phyloP scores from a whole-genome alignment of 2,113 vertebrate genomes.

The Ptyas mucosa region DNA sequence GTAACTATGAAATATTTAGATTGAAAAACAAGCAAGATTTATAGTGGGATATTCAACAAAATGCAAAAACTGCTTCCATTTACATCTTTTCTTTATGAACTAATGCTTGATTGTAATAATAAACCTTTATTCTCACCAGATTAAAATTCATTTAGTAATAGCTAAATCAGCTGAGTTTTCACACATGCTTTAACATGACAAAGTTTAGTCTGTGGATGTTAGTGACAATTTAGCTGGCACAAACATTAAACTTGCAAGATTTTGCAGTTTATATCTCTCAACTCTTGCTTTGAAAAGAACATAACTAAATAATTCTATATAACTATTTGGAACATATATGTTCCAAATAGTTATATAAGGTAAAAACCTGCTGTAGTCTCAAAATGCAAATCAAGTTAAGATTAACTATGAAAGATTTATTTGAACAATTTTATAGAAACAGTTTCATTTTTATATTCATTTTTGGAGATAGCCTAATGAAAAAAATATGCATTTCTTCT shows the following conservation, averaged over 20 bases:
- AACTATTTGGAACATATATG: conserved; percentile 5
- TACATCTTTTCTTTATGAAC: not conserved
- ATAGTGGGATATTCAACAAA: not conserved
- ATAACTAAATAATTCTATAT: not conserved
- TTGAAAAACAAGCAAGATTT: not conserved
- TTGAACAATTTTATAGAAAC: conserved; percentile 34
- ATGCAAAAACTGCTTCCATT: not conserved
- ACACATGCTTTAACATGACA: conserved; percentile 13
- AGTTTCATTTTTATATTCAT: conserved; percentile 21
- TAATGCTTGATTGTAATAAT: not conserved
- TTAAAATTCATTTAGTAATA: not conserved
- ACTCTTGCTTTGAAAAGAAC: conserved; percentile 47
- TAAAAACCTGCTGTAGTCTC: conserved; percentile 12
- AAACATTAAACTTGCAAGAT: conserved; percentile 17
- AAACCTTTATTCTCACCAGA: not conserved
- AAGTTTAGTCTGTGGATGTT: conserved; percentile 48
- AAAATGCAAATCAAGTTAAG: conserved; percentile 22
- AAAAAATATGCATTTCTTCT: conserved; percentile 11
- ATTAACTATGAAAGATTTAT: conserved; percentile 22
- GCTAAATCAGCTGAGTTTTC: not conserved
- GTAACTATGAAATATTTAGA: not conserved
- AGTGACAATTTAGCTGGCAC: conserved; percentile 46
- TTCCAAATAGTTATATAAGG: conserved; percentile 2
- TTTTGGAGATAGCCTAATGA: conserved; percentile 23
- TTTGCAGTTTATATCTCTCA: conserved; percentile 64